Evolutionary conservation across 2,113 vertebrate species (phyloP).

Genomic region (Origma solitaria): DNA sequence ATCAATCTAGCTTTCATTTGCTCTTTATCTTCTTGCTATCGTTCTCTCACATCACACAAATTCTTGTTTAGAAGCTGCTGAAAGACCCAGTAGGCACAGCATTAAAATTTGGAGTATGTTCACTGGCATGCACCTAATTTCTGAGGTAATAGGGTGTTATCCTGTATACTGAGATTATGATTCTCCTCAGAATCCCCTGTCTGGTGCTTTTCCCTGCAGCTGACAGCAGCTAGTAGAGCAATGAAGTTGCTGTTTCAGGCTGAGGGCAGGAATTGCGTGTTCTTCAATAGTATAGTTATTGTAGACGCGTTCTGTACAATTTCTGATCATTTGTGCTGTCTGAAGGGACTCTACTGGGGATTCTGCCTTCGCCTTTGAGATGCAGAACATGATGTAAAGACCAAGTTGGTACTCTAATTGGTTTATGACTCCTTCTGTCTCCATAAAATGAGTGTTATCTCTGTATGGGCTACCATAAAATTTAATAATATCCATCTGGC

Average conservation of each 20-base stretch:
- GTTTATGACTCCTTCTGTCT: not conserved
- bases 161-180: not conserved
- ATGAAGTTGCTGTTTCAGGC: not conserved
- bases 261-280: not conserved
- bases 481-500: not conserved
- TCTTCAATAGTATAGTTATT: not conserved
- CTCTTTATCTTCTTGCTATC: not conserved
- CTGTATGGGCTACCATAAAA: not conserved
- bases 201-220: not conserved
- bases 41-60: not conserved
- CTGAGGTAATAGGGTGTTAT: not conserved
- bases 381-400: not conserved
- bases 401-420: not conserved
- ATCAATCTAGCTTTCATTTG: not conserved
- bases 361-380: not conserved
- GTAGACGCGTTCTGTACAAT: not conserved
- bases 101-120: not conserved
- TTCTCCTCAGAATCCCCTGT: not conserved
- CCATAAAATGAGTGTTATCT: not conserved
- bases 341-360: not conserved
- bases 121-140: not conserved
- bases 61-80: not conserved
- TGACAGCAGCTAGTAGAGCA: not conserved
- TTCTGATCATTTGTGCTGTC: not conserved
- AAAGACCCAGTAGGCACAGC: not conserved